Base-by-base conservation (phyloP, 2,113 vertebrate genomes). In the Felis chaus region DNA sequence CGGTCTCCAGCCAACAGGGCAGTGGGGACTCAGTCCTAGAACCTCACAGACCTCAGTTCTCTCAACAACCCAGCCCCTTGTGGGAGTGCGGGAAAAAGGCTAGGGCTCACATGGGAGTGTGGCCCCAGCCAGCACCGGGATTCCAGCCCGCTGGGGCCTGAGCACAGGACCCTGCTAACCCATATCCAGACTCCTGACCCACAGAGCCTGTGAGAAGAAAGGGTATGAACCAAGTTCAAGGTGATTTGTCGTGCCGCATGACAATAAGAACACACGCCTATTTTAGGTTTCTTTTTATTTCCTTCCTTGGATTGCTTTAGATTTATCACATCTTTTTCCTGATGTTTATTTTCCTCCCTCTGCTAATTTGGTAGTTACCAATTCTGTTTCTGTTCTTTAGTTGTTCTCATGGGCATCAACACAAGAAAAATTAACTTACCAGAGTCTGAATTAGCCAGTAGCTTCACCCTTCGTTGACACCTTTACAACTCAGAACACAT, bases 21-120 rank as follows among this genome's bases (percentile, higher is more conserved):
- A 31, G 31, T 27, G 0, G 53, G 29, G 1, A 48, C n/a, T 48
- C 73, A 61, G 48, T 23, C 27, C 48, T 25, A 8, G 16, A 16
- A 55, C 36, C 3, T 57, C 14, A 15, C 16, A 29, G 36, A 63
- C 14, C 19, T n/a, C 63, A 9, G 15, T 57, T 65, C 76, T 66
- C 29, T 39, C 36, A 16, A 7, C 36, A 48, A 10, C 8, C 27
- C 3, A 3, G 27, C 65, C 29, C 33, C 29, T 12, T 5, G 27
- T 66, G 65, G 9, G 65, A 66, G 29, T 57, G 73, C 25, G 14
- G 73, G 39, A 5, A 15, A 23, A 25, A 74, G 73, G 13, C 15
- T 27, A 0, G 3, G 9, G 1, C 23, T 36, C 57, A 13, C 6
- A 4, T 4, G 39, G 2, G 25, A 3, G 9, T 2, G 1, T 5